Conservation (phyloP, 2,888 invertebrate species). For the Hydroisotoma schaefferi region DNA sequence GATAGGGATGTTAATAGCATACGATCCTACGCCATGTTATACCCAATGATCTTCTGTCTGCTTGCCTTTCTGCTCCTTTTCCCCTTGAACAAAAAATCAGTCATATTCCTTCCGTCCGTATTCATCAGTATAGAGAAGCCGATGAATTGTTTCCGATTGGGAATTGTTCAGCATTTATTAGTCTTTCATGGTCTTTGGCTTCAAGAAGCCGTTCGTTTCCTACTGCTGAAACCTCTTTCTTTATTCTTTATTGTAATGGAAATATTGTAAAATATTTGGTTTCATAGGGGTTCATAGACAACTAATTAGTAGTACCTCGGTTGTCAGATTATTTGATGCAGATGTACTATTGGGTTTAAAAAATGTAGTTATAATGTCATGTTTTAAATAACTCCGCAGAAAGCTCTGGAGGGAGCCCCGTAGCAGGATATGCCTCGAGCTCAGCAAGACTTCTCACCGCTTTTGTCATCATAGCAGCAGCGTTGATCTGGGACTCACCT, state of each 20-base stretch:
- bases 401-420: background rate
- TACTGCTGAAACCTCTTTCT: background rate
- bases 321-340: no score
- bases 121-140: background rate
- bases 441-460: background rate
- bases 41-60: conserved; percentile 1
- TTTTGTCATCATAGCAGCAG: background rate
- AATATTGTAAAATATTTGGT: no score
- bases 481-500: background rate
- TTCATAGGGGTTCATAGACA: no score
- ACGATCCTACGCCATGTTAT: background rate
- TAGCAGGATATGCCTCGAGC: background rate
- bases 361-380: no score
- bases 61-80: no score
- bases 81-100: background rate
- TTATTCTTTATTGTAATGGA: background rate
- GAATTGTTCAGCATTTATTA: conserved; percentile 2
- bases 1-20: background rate
- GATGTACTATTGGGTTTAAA: no score
- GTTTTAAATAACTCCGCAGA: no score
- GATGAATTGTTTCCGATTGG: conserved; percentile 5
- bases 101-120: background rate
- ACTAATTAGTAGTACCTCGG: no score
- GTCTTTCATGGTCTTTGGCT: background rate
- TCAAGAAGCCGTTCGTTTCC: background rate